Base-by-base conservation (phyloP, 2,888 invertebrate species). In the Dryadula phaetusa region DNA sequence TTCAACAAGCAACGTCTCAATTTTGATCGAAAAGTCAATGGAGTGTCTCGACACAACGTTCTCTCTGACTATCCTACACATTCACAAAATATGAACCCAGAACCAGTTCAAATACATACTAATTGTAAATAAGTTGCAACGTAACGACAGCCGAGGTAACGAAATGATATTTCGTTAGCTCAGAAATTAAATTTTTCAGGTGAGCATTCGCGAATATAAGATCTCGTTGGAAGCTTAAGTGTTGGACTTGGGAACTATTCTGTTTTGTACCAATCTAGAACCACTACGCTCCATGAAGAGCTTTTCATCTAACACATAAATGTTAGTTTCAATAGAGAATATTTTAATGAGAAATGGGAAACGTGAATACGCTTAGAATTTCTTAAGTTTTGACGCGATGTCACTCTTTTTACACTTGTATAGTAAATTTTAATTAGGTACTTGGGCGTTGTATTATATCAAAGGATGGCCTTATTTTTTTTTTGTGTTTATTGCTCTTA, bases 331-430 rank as follows among this genome's bases (percentile, higher is more conserved):
- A 68, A 49, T 54, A 47, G 47, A 46, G 60, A 64, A 66, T 54
- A 28, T 60, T 65, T 42, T 70, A 70, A 70, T 70, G 70, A 70
- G 70, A 62, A 62, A 63, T 70, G 70, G 68, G 67, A 56, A 62
- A 63, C 40, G 7, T 70, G 70, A 67, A 70, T 64, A 67, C 56
- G 58, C 40, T 62, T 61, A 46, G 62, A 70, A 65, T 65, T 65
- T 67, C 64, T 64, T 58, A 49, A 37, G 56, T 52, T 62, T 52
- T n/a, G 56, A 42, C 62, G 46, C 52, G 54, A 47, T 62, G 40
- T 69, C 56, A 49, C 62, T 62, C 64, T 64, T 32, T 64, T 34
- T 62, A 22, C 46, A 46, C 40, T 61, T 32, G 32, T 37, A 34
- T 64, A 62, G 52, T 53, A 64, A 49, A 64, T 70, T 70, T 70